Percentiles rank a stretch among this genome's conserved stretches.
Evolutionary conservation across 2,888 invertebrate genomes (phyloP).

Genomic region (Priocnemis perturbator): DNA sequence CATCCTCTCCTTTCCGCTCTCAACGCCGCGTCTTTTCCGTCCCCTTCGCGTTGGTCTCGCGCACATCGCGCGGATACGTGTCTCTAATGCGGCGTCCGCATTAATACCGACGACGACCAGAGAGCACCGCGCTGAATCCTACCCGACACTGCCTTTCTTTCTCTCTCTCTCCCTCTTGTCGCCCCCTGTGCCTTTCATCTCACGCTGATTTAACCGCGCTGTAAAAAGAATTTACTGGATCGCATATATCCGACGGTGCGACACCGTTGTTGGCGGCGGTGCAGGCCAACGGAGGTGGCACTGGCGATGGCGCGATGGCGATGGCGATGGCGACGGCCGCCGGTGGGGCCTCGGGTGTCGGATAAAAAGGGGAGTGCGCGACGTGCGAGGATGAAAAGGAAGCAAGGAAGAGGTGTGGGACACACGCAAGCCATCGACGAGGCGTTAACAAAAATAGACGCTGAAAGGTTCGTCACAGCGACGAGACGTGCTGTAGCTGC

Average conservation of each 20-base stretch:
- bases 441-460: constrained; percentile 62
- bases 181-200: constrained; percentile 63
- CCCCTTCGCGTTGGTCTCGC: background rate
- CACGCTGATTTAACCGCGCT: constrained; percentile 66
- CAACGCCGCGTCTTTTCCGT: too few relatives aligned
- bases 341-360: background rate
- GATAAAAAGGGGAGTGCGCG: constrained; percentile 29
- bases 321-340: too few relatives aligned
- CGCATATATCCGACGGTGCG: constrained; percentile 46
- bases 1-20: too few relatives aligned
- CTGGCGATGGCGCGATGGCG: too few relatives aligned
- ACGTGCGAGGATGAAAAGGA: constrained; percentile 22
- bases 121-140: constrained; percentile 7
- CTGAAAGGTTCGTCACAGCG: constrained; percentile 51
- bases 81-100: constrained; percentile 56
- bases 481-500: too few relatives aligned
- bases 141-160: constrained; percentile 42
- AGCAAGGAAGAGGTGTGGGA: constrained; percentile 19
- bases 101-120: constrained; percentile 47
- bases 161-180: too few relatives aligned
- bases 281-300: too few relatives aligned
- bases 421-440: constrained; percentile 19
- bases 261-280: constrained; percentile 35
- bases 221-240: constrained; percentile 68
- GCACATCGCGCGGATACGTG: constrained; percentile 30